A percentile compares a stretch with the other conserved stretches of the same genome.
Evolutionary conservation across 2,888 invertebrate genomes (phyloP).

Genomic region (Tenodera sinensis): DNA sequence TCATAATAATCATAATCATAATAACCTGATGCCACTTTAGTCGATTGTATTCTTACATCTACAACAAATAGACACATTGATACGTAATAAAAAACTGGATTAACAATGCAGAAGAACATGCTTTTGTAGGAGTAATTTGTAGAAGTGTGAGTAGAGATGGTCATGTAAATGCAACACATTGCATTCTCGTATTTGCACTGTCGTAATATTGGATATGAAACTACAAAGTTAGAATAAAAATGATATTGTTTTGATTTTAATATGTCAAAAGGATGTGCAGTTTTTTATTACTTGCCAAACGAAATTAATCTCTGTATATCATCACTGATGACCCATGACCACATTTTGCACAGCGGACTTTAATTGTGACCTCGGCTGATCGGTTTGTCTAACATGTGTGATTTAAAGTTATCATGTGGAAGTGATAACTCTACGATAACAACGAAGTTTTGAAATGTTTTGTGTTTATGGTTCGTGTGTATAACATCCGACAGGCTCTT

Average conservation of each 20-base stretch:
- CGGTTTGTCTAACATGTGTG: not conserved
- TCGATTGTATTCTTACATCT: no score
- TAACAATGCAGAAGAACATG: no score
- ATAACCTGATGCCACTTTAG: no score
- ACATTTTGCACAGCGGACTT: not conserved
- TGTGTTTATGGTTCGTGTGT: no score
- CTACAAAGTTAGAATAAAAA: not conserved
- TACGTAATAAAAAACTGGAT: no score
- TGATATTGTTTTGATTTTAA: not conserved
- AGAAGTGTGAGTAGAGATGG: no score
- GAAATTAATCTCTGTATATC: not conserved
- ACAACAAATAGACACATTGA: no score
- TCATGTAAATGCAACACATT: no score
- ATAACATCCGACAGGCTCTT: no score
- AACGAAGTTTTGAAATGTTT: not conserved
- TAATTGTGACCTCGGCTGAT: not conserved
- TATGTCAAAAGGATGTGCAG: not conserved
- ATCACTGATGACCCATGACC: not conserved
- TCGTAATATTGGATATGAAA: not conserved
- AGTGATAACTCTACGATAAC: not conserved
- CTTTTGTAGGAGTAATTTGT: no score
- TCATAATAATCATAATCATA: no score
- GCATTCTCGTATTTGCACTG: not conserved
- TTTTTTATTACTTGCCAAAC: not conserved
- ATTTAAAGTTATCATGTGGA: not conserved